Percentiles rank a stretch among this genome's conserved stretches.
phyloP scores from a whole-genome alignment of 1,140 invertebrate genomes.

The Archivesica marissinica region DNA sequence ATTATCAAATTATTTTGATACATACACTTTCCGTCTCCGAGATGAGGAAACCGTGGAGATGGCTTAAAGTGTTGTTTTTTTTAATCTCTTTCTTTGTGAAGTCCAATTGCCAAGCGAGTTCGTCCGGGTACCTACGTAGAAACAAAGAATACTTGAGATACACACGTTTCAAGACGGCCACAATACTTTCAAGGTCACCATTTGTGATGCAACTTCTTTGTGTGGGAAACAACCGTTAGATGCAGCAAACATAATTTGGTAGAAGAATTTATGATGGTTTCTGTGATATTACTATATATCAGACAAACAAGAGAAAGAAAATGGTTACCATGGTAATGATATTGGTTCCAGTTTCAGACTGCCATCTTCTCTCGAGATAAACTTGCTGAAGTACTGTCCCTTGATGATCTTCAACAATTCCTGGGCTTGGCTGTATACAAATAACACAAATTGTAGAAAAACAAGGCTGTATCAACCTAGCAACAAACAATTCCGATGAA shows the following conservation, averaged over 20 bases:
- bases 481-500: no score
- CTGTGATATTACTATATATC: no score
- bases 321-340: constrained; percentile 89
- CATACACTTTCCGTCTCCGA: constrained; percentile 92
- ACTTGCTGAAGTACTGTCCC: constrained; percentile 92
- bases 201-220: no score
- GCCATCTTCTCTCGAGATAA: constrained; percentile 85
- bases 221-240: no score
- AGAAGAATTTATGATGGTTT: no score
- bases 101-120: constrained; percentile 96
- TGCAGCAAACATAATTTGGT: no score
- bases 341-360: constrained; percentile 86
- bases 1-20: no score
- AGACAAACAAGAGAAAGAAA: no score
- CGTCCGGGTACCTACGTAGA: constrained; percentile 95
- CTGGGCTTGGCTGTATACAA: constrained; percentile 83
- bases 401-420: constrained; percentile 93
- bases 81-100: constrained; percentile 95
- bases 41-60: constrained; percentile 96
- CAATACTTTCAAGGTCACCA: no score
- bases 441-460: constrained; percentile 51
- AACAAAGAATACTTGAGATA: background rate
- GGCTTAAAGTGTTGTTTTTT: constrained; percentile 92
- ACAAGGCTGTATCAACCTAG: no score
- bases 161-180: no score